A percentile compares a stretch with the other conserved stretches of the same genome.
Conservation (phyloP, 2,113 vertebrate genomes). For the Condylura cristata region DNA sequence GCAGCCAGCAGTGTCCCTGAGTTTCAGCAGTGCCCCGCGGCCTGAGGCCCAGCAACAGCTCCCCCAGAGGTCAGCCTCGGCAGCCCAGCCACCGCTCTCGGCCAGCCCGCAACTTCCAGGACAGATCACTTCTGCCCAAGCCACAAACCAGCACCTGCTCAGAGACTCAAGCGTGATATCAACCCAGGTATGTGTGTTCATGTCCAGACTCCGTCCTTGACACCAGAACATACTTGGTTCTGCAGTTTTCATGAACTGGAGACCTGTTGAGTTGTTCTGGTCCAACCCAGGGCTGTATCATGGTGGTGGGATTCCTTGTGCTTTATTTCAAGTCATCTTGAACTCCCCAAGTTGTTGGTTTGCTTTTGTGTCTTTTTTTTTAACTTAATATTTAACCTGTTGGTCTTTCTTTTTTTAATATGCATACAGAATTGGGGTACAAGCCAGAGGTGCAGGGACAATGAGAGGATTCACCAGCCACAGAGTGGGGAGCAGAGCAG, state of each 20-base stretch:
- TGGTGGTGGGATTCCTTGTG: background rate
- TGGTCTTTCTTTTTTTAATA: no score
- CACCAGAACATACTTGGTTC: accelerated
- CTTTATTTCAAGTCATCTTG: background rate
- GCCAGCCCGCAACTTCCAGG: constrained; percentile 80
- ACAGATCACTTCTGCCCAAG: constrained; percentile 81
- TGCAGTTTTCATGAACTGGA: background rate
- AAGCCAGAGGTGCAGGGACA: no score
- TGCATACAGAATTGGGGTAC: no score
- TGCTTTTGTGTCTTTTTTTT: background rate
- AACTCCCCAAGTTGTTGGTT: background rate
- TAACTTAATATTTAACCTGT: no score
- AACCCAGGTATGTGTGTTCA: constrained; percentile 77
- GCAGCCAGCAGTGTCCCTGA: constrained; percentile 83
- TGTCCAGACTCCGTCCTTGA: accelerated
- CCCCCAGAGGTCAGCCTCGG: constrained; percentile 76
- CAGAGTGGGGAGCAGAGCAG: no score
- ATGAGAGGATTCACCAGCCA: no score
- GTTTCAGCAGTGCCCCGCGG: constrained; percentile 81
- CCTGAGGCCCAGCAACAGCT: constrained; percentile 78
- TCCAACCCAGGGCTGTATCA: accelerated
- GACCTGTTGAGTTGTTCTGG: background rate
- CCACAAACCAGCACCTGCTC: constrained; percentile 81
- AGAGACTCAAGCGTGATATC: constrained; percentile 79
- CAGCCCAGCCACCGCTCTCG: constrained; percentile 81